Base-by-base conservation (phyloP, 2,888 invertebrate genomes). In the Himalopsyche tibetana region DNA sequence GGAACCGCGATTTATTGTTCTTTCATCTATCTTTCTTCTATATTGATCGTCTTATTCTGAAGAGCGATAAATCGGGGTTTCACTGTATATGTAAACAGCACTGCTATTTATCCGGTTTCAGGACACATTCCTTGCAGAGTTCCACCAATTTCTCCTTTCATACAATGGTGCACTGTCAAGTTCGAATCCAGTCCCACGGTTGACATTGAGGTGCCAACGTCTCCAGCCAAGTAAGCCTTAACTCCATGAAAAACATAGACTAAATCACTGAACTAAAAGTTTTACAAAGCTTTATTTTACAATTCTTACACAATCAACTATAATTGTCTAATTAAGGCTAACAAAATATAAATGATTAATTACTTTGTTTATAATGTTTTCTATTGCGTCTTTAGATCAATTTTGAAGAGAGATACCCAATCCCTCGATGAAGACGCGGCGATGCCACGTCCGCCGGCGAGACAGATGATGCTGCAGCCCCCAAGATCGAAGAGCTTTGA, bases 361-460 rank as follows among this genome's bases (percentile, higher is more conserved):
- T 42, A 42, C 9, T 42, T 42, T 42, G 42, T 42, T 42, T 2
- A 45, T 9, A 28, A 9, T 45, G 2, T 45, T 45, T 45, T 45
- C 8, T 45, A 45, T 45, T 45, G 9, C 2, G 11, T 11, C 45
- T 38, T n/a, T 94, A 97, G 97, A 90, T 97, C 96, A 19, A 97
- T 98, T 89, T 91, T 98, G 63, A 97, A 97, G 91, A 94, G 98
- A 38, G 97, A 97, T 91, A 95, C 96, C 17, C 95, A 95, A 89
- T 97, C 96, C 51, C 95, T 96, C 90, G 97, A 97, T 90, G 97
- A 97, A 90, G 94, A 94, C 1, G 90, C 90, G 4, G 90, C 90
- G 55, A 91, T 90, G 79, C 90, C 90, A 0, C 55, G 80, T 15
- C 45, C 80, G 28, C 36, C 82, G 9, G 83, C 84, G 3, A 82